Evolutionary conservation across 2,888 invertebrate species (phyloP).

Genomic region (Limnephilus lunatus): DNA sequence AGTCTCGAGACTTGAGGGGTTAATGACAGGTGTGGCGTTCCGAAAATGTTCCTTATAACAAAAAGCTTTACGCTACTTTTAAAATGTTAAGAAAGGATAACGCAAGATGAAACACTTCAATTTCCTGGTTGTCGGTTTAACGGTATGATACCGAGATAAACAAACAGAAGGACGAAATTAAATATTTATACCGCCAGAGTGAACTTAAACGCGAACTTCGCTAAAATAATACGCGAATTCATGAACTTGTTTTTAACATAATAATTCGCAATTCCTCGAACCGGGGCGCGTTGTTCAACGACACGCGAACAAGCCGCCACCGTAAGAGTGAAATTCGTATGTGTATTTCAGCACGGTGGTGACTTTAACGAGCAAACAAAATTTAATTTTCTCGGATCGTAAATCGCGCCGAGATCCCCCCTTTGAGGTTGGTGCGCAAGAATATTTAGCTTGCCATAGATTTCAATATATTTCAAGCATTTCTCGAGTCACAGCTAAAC

Average conservation of each 20-base stretch:
- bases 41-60: background rate
- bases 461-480: background rate
- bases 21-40: too few species aligned
- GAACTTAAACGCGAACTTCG: background rate
- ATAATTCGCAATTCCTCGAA: background rate
- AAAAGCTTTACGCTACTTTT: background rate
- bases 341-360: conserved; percentile 6
- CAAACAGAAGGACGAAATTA: background rate
- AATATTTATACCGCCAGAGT: background rate
- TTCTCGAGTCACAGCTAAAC: background rate
- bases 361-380: conserved; percentile 11
- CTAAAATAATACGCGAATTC: background rate
- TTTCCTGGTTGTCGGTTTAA: background rate
- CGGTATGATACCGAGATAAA: background rate
- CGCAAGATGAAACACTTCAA: background rate
- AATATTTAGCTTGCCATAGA: background rate
- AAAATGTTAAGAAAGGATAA: background rate
- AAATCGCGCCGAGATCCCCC: background rate
- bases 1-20: too few species aligned
- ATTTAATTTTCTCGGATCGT: conserved; percentile 19
- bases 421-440: background rate
- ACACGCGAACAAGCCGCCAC: background rate
- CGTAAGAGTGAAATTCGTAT: background rate
- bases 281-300: background rate
- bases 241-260: background rate